phyloP scores from a whole-genome alignment of 2,797 vertebrate genomes.

The Hyperoplus lanceolatus region DNA sequence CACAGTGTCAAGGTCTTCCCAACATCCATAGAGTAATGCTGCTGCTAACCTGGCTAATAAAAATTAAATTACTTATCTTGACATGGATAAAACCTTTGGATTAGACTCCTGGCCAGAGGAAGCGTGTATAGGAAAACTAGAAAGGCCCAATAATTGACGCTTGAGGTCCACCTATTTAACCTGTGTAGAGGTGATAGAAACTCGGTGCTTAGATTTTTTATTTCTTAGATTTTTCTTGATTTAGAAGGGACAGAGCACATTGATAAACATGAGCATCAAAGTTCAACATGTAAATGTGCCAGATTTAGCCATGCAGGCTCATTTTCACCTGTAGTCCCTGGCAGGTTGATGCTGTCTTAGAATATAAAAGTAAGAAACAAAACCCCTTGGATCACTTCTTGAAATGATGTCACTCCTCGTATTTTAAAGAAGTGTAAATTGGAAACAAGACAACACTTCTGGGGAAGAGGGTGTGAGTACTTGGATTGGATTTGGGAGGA shows the following conservation, averaged over 20 bases:
- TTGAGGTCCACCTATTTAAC: background rate
- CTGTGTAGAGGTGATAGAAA: constrained; percentile 6
- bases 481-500: background rate
- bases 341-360: too few species aligned
- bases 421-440: constrained; percentile 16
- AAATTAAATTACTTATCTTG: too few species aligned
- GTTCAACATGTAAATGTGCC: too few species aligned
- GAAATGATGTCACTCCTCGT: background rate
- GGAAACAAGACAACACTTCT: constrained; percentile 11
- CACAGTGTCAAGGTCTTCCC: too few species aligned
- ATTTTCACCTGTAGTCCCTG: too few species aligned
- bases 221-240: too few species aligned
- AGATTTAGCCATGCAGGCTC: too few species aligned
- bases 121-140: constrained; percentile 6
- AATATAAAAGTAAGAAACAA: background rate
- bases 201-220: background rate
- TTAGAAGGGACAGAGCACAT: too few species aligned
- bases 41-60: too few species aligned
- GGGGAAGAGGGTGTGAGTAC: background rate
- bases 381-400: background rate
- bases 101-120: background rate
- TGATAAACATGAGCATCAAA: too few species aligned
- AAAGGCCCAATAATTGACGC: constrained; percentile 6
- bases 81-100: too few species aligned
- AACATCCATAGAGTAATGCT: too few species aligned